Percentiles rank a stretch among this genome's conserved stretches.
These are phyloP conservation scores for Platalea minor DNA, from an alignment of 2,797 vertebrate genomes.

Conservation along the genomic window DNA sequence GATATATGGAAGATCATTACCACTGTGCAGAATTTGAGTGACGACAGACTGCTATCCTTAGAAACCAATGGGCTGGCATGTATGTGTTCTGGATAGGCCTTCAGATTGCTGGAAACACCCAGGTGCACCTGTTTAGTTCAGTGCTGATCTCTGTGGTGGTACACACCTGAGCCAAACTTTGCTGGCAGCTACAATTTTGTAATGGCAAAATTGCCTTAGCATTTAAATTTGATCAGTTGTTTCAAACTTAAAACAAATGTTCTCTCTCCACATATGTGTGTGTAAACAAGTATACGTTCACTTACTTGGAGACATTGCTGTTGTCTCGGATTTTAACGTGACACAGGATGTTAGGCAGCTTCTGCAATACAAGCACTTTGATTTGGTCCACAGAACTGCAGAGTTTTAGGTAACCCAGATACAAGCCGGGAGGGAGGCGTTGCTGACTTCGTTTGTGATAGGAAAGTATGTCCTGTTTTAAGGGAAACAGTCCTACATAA, in stretches of 20 bases:
- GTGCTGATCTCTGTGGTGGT: not conserved
- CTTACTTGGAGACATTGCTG: conserved; percentile 85
- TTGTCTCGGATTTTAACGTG: conserved; percentile 91
- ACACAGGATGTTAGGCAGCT: conserved; percentile 90
- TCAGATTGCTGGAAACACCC: not conserved
- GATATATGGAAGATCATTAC: not conserved
- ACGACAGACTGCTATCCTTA: not conserved
- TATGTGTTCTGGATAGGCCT: not conserved
- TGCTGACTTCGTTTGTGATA: conserved; percentile 90
- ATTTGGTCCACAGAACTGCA: conserved; percentile 99
- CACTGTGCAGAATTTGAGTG: not conserved
- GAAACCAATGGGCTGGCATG: not conserved
- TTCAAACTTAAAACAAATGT: not conserved
- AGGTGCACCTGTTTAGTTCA: not conserved
- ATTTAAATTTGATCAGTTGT: not conserved
- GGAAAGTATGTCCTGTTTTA: conserved; percentile 85
- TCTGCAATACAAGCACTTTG: conserved; percentile 91
- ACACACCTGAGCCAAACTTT: not conserved
- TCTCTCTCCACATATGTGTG: not conserved
- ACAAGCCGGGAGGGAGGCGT: conserved; percentile 87
- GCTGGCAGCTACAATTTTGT: not conserved
- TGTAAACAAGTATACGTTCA: not conserved
- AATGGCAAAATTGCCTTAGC: not conserved
- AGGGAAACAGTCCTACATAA: not conserved
- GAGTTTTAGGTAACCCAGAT: conserved; percentile 95